Percentiles rank a stretch among this genome's conserved stretches.
Conservation (phyloP, 1,140 invertebrate genomes). For the Drosophila serrata region DNA sequence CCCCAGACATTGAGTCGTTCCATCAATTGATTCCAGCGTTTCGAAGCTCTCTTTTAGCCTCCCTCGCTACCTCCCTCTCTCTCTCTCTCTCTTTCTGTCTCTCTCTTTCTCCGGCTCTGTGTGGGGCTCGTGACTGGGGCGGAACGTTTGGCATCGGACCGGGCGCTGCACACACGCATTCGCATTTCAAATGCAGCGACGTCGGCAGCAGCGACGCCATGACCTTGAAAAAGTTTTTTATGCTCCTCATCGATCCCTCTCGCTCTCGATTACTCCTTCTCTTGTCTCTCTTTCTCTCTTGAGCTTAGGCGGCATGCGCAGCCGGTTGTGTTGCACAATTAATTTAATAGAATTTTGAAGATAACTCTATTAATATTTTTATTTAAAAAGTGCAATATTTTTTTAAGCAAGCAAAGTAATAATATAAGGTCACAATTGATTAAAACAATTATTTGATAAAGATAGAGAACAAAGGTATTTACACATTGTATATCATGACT, state of each 20-base stretch:
- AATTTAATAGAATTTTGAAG: not conserved
- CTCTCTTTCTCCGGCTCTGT: not conserved
- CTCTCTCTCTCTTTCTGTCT: not conserved
- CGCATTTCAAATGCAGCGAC: conserved; percentile 69
- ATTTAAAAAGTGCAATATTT: not conserved
- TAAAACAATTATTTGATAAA: conserved; percentile 1
- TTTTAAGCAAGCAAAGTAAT: not conserved
- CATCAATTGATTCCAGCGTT: not conserved
- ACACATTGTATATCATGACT: not conserved
- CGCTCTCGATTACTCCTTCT: not conserved
- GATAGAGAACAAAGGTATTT: conserved; percentile 6
- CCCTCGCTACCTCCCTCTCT: not conserved
- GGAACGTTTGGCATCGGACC: conserved; percentile 28
- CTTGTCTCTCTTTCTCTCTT: not conserved
- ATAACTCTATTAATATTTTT: not conserved
- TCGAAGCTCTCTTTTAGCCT: too few relatives aligned
- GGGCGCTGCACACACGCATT: conserved; percentile 47
- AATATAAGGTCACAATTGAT: not conserved
- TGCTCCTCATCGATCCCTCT: conserved; percentile 8
- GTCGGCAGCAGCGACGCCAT: conserved; percentile 23
- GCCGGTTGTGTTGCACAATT: conserved; percentile 30
- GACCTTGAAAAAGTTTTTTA: conserved; percentile 68
- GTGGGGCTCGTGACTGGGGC: conserved; percentile 14
- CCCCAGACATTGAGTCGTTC: not conserved
- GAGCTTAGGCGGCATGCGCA: conserved; percentile 55